phyloP scores from a whole-genome alignment of 2,888 invertebrate species.

The Idaea dimidiata region DNA sequence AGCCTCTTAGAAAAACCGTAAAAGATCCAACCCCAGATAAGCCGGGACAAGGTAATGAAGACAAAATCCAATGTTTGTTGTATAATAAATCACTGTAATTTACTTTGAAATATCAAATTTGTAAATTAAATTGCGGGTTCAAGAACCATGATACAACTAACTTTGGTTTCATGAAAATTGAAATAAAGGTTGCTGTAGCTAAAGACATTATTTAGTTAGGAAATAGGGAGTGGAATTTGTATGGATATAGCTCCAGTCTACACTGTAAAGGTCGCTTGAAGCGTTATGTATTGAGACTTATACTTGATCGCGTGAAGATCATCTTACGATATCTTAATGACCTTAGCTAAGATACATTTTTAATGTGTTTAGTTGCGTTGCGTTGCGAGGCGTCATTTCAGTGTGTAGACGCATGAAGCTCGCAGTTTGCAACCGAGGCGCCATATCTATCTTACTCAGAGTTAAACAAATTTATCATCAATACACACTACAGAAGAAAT shows the following conservation, averaged over 20 bases:
- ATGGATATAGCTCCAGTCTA: no score
- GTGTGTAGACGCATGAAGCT: background rate
- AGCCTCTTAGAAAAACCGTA: no score
- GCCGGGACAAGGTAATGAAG: background rate
- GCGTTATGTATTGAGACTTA: background rate
- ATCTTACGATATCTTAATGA: background rate
- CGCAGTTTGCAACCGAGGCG: background rate
- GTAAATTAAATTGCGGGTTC: no score
- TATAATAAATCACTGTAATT: no score
- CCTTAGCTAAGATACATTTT: background rate
- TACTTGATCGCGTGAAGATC: background rate
- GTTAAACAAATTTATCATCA: conserved; percentile 7
- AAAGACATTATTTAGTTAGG: no score
- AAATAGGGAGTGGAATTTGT: no score
- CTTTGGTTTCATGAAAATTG: no score
- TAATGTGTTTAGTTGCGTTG: background rate
- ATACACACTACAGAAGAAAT: background rate
- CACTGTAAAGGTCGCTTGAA: background rate
- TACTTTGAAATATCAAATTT: no score
- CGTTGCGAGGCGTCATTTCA: background rate
- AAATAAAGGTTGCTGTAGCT: no score
- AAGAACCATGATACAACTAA: no score
- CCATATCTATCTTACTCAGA: conserved; percentile 14
- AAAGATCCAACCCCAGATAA: background rate
- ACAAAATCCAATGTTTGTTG: no score